Percentiles rank a stretch among this genome's conserved stretches.
Evolutionary conservation across 2,888 invertebrate species (phyloP).

Genomic region (Tipula helvola): DNA sequence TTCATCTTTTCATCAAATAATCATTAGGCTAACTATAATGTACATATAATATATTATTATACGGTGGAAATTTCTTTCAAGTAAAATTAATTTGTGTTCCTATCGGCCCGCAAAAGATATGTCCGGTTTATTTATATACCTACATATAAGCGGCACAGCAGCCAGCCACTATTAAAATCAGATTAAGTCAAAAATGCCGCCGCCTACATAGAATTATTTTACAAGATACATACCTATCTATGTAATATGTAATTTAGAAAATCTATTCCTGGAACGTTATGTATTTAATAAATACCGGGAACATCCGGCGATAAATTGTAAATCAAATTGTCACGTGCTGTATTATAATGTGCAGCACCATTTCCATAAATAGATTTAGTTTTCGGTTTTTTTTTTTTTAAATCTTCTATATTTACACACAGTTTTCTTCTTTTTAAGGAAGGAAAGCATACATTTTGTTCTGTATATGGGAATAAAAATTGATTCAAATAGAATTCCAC

Average conservation of each 20-base stretch:
- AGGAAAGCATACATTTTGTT: neutral
- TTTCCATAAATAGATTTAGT: neutral
- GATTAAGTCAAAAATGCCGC: neutral
- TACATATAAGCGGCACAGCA: neutral
- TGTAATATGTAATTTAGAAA: neutral
- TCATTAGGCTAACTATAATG: neutral
- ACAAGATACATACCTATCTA: neutral
- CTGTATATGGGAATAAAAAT: neutral
- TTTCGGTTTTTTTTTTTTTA: neutral
- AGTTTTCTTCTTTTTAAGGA: neutral
- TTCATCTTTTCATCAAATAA: neutral
- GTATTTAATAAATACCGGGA: neutral
- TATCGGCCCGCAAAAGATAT: neutral
- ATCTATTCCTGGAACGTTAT: neutral
- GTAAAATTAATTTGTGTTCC: neutral
- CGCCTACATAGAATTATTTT: neutral
- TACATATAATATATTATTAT: neutral
- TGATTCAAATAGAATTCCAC: neutral
- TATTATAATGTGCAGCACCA: neutral
- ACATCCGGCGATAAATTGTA: neutral
- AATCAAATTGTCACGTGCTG: neutral
- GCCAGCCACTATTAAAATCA: neutral
- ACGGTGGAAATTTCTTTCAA: neutral
- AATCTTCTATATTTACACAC: neutral
- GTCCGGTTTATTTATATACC: neutral